Conservation (phyloP, 2,888 invertebrate species). For the Apamea sordens region DNA sequence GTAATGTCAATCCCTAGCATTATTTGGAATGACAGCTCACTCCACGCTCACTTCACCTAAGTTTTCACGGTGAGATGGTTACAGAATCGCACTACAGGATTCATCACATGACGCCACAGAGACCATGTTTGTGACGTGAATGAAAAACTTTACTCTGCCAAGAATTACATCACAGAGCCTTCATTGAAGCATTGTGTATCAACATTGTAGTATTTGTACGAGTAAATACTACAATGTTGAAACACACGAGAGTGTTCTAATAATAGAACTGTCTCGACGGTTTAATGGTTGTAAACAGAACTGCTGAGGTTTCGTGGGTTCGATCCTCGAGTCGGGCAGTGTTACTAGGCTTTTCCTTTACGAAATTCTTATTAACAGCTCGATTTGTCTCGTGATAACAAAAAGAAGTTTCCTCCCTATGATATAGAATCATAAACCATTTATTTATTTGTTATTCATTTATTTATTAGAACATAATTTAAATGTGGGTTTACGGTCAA, state of each 20-base stretch:
- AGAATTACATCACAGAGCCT: slow-evolving; percentile 27
- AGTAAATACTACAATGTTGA: background rate
- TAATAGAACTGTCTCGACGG: background rate
- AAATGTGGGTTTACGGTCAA: too few relatives aligned
- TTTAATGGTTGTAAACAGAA: background rate
- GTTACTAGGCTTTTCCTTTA: background rate
- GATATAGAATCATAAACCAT: too few relatives aligned
- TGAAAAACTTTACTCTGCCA: slow-evolving; percentile 45
- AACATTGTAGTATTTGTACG: slow-evolving; percentile 47
- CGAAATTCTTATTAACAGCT: too few relatives aligned
- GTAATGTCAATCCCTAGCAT: too few relatives aligned
- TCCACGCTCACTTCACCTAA: too few relatives aligned
- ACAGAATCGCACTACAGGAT: too few relatives aligned
- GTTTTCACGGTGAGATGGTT: too few relatives aligned
- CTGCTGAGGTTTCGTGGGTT: background rate
- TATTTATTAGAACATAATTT: too few relatives aligned
- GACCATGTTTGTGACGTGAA: slow-evolving; percentile 21
- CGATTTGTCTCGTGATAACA: too few relatives aligned
- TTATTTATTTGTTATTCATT: too few relatives aligned
- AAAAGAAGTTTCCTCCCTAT: too few relatives aligned
- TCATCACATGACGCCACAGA: slow-evolving; percentile 4
- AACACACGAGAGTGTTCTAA: slow-evolving; percentile 6
- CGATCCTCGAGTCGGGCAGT: background rate
- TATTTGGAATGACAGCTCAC: too few relatives aligned
- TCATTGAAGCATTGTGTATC: slow-evolving; percentile 35